phyloP scores from a whole-genome alignment of 2,797 vertebrate species.

The Phrynocephalus guinanensis region DNA sequence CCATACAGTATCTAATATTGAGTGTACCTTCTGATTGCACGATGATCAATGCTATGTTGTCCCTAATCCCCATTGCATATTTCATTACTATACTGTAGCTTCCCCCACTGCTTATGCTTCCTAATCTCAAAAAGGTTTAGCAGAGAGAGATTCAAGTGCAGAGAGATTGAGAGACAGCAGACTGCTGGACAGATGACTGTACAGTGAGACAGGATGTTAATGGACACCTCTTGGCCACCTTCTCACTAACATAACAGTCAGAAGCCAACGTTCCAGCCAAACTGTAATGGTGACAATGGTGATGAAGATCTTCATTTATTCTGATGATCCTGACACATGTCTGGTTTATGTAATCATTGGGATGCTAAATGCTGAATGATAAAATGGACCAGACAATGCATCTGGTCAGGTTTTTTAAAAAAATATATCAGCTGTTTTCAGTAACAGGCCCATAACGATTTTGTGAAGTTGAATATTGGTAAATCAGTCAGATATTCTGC shows the following conservation, averaged over 20 bases:
- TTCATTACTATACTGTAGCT: neutral
- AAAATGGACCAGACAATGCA: neutral
- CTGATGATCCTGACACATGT: no score
- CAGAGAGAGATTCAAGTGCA: neutral
- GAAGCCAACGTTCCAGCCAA: no score
- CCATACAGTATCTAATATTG: neutral
- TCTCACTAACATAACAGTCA: neutral
- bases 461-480: slow-evolving; percentile 7
- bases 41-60: neutral
- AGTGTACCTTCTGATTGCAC: neutral
- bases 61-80: neutral
- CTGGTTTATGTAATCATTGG: neutral
- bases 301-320: no score
- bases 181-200: neutral
- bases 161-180: neutral
- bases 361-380: neutral
- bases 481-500: slow-evolving; percentile 2
- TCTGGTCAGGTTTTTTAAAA: no score
- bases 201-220: neutral
- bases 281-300: no score
- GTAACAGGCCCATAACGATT: neutral
- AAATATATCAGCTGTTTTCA: no score
- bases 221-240: neutral
- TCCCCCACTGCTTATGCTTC: neutral
- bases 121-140: neutral